Base-by-base conservation (phyloP, 2,888 invertebrate species). In the Neocrepidodera transversa region DNA sequence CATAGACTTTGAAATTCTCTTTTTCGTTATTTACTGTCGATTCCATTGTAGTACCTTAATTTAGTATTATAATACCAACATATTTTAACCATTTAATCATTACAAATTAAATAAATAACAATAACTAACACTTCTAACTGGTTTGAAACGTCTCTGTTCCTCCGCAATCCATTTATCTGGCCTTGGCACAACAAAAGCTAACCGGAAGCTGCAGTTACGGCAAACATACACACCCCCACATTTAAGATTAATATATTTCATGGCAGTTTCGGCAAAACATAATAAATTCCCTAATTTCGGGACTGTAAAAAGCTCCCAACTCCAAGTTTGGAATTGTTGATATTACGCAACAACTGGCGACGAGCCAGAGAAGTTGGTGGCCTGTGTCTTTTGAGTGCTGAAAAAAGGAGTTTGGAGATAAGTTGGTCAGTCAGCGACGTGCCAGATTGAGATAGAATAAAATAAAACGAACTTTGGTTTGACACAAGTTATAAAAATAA, bases 231-330 rank as follows among this genome's bases (percentile, higher is more conserved):
- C 54, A 45, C 62, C 62, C 48, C 30, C 38, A 23, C 51, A 42
- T 26, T 51, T 47, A 47, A 54, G 48, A 58, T 62, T 62, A 58
- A 58, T 62, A 58, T 54, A 51, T 62, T 55, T 51, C 53, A 18
- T 58, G 57, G 60, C 26, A 51, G 60, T 60, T 63, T 57, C 48
- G 47, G 63, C 61, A 60, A 62, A 64, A 62, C 62, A 59, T 56
- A 35, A 62, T 65, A 65, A 62, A 60, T 65, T 60, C 49, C 23
- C 55, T 65, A 62, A 65, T 65, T 65, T 65, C 56, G 50, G 52
- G 60, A 60, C 36, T 52, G 60, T 60, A 62, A 65, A 62, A 65
- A 65, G 51, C 51, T n/a, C 47, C 51, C 23, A 40, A 62, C 52
- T 59, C 59, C 64, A 52, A 64, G 57, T 62, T 60, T 30, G 53